phyloP scores from a whole-genome alignment of 2,113 vertebrate genomes.

The Nymphicus hollandicus region DNA sequence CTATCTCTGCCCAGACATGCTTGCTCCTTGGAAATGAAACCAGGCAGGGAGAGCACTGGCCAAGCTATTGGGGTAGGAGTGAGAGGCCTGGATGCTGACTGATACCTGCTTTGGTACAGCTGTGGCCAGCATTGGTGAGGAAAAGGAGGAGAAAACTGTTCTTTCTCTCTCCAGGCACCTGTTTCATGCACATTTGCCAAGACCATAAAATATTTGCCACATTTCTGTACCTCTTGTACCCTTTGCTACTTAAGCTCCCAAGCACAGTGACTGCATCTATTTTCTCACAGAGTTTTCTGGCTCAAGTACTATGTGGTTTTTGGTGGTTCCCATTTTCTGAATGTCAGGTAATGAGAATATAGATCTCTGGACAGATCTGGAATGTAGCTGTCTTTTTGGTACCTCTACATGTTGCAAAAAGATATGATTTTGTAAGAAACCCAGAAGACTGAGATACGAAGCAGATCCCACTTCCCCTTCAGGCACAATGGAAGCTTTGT shows the following conservation, averaged over 20 bases:
- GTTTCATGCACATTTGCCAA: not conserved
- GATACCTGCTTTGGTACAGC: not conserved
- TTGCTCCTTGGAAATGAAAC: not conserved
- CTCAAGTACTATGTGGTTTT: not conserved
- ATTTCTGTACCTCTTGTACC: not conserved
- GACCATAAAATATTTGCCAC: rapidly evolving
- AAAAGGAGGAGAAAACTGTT: not conserved
- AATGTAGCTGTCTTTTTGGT: not conserved
- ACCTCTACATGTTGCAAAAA: not conserved
- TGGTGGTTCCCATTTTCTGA: not conserved
- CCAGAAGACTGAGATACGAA: not conserved
- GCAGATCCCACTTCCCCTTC: not conserved
- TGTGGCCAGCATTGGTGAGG: not conserved
- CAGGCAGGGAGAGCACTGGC: not conserved
- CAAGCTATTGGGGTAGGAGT: not conserved
- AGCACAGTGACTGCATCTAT: not conserved
- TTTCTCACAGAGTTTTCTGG: not conserved
- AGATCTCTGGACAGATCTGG: not conserved
- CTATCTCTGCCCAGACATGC: not conserved
- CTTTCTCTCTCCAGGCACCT: not conserved
- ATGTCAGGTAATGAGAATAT: not conserved
- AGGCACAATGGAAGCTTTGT: not conserved
- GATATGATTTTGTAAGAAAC: not conserved
- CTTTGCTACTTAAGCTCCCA: not conserved
- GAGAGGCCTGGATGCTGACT: not conserved